Conservation (phyloP, 2,888 invertebrate species). For the Diarsia rubi region DNA sequence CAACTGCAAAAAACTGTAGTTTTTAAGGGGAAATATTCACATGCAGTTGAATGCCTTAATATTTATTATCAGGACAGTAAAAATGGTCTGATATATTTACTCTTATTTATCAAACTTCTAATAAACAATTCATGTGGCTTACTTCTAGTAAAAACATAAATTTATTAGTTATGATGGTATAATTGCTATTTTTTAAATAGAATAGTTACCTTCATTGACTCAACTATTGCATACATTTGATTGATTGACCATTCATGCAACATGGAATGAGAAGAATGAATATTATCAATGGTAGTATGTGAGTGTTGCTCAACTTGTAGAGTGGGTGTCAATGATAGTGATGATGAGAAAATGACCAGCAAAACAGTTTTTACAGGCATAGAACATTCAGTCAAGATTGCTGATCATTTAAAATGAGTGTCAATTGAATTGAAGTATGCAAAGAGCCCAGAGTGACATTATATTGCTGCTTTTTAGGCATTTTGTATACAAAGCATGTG, state of each 20-base stretch:
- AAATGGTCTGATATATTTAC: not conserved
- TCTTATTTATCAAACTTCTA: not conserved
- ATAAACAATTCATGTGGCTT: not conserved
- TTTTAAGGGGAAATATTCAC: not conserved
- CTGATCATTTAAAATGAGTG: constrained; percentile 49
- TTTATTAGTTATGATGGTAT: not conserved
- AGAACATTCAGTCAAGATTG: constrained; percentile 26
- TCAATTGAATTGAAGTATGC: constrained; percentile 49
- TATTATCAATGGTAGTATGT: constrained; percentile 54
- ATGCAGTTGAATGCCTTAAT: constrained; percentile 5
- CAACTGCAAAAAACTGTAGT: too few species aligned
- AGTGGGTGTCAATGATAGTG: constrained; percentile 44
- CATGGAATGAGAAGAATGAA: constrained; percentile 59
- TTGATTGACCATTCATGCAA: constrained; percentile 67
- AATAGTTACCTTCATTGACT: constrained; percentile 45
- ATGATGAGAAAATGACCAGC: constrained; percentile 51
- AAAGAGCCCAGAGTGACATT: constrained; percentile 59
- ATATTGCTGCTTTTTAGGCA: constrained; percentile 55
- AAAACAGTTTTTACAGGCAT: constrained; percentile 46
- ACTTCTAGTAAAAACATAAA: constrained; percentile 10
- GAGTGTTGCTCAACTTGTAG: constrained; percentile 36
- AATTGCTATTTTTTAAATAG: not conserved
- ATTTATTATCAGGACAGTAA: not conserved
- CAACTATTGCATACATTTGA: constrained; percentile 50
- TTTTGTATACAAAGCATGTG: constrained; percentile 67